These are phyloP conservation scores for Meganola albula DNA, from an alignment of 2,888 invertebrate genomes.

Conservation along the genomic window DNA sequence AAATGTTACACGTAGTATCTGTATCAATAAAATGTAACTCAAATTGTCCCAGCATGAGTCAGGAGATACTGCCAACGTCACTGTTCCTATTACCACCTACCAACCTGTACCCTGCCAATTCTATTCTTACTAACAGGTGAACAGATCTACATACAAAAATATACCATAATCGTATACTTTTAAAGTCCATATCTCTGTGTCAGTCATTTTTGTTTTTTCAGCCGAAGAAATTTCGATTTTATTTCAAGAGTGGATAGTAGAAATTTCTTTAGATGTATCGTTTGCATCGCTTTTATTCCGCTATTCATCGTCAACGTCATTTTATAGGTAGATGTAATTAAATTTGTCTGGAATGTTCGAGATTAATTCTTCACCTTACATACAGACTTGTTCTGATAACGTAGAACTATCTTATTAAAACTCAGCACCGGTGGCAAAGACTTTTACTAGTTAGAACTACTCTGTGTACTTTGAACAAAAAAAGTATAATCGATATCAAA, in stretches of 20 bases:
- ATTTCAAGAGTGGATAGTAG: background rate
- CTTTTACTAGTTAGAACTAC: too few species aligned
- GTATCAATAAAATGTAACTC: too few species aligned
- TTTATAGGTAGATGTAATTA: conserved; percentile 33
- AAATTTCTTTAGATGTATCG: conserved; percentile 2
- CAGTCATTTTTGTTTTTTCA: conserved; percentile 1
- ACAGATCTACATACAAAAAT: conserved; percentile 17
- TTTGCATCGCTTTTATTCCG: conserved; percentile 19
- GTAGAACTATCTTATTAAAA: too few species aligned
- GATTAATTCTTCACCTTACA: too few species aligned
- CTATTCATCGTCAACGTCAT: conserved; percentile 35
- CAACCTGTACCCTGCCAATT: conserved; percentile 52
- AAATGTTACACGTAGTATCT: too few species aligned
- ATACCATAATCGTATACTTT: conserved; percentile 12
- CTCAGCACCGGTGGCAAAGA: too few species aligned
- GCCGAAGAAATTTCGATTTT: conserved; percentile 8
- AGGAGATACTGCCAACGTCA: conserved; percentile 35
- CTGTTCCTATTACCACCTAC: conserved; percentile 48
- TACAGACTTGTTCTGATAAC: too few species aligned
- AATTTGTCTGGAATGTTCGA: conserved; percentile 31
- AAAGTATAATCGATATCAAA: too few species aligned
- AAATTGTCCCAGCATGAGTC: too few species aligned
- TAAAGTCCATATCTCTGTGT: conserved; percentile 23
- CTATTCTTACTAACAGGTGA: conserved; percentile 54
- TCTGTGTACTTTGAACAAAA: too few species aligned